These are phyloP conservation scores for Polyommatus iphigenia DNA, from an alignment of 2,888 invertebrate species.

Conservation along the genomic window DNA sequence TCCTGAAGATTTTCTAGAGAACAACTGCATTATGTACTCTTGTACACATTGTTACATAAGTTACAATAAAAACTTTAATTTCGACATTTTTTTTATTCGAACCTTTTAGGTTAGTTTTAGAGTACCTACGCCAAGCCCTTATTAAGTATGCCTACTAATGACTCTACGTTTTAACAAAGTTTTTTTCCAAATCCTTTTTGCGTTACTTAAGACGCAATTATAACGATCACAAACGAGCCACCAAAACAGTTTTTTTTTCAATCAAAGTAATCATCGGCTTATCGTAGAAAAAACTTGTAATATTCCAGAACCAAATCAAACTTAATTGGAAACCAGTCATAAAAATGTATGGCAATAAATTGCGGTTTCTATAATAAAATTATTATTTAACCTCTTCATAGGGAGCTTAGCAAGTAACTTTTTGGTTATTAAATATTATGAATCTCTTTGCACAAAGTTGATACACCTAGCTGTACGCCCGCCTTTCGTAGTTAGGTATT, in stretches of 20 bases:
- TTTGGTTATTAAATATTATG: no score
- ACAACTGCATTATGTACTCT: no score
- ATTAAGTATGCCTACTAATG: neutral
- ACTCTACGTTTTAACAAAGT: neutral
- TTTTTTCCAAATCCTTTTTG: neutral
- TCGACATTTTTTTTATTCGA: no score
- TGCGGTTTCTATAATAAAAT: neutral
- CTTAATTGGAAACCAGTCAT: neutral
- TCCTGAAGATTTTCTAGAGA: no score
- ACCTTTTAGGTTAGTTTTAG: no score
- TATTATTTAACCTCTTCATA: neutral
- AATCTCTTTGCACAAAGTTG: no score
- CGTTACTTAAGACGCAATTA: neutral
- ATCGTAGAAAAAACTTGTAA: neutral
- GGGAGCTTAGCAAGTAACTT: neutral
- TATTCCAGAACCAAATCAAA: neutral
- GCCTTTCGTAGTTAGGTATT: no score
- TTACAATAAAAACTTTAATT: no score
- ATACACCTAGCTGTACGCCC: no score
- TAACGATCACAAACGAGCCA: neutral
- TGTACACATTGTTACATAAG: no score
- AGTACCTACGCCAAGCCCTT: no score
- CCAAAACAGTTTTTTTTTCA: neutral
- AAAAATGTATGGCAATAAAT: neutral
- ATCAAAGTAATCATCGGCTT: neutral